Evolutionary conservation across 2,888 invertebrate genomes (phyloP), one percentile per base, ranked within the genome.

Genomic region (Aspidiotus destructor): DNA sequence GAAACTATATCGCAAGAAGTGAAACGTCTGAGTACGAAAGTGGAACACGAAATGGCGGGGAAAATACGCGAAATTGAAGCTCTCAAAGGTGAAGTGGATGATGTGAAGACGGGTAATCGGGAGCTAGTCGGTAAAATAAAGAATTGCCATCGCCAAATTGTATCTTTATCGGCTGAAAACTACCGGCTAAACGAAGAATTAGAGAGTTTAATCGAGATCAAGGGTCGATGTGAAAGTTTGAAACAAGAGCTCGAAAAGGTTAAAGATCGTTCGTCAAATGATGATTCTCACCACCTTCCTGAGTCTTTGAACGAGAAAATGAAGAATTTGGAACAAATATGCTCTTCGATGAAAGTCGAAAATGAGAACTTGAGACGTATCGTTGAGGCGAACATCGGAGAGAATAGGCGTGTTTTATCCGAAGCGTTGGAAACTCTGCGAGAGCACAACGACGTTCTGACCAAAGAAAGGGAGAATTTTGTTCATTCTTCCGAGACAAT

Each of bases 21-120:
- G 44, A 65, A 65, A 58, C 58, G 58, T 7, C 11, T 65, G 9
- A 65, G 58, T n/a, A 17, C 17, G 13, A 57, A 65, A 60, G 58
- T 65, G 7, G 58, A 57, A 40, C 58, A 44, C 16, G 57, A 60
- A 16, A 65, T 65, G 57, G 44, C 44, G n/a, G 60, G 58, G 41
- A 65, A 65, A n/a, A 60, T 65, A 58, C 65, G 42, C 13, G 58
- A 65, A 65, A 65, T 65, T 13, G 65, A 65, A 57, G 28, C 44
- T 44, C 15, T 65, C 40, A 65, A 58, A 8, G 40, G 58, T 15
- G 58, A 65, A 60, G n/a, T 65, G 58, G 65, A 58, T 28, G 13
- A 9, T n/a, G 52, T 44, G 42, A 57, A 48, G 15, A 65, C 58
- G n/a, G 58, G 44, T 28, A 65, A 65, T 58, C 48, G 40, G 6